Percentiles rank a stretch among this genome's conserved stretches.
Evolutionary conservation across 2,797 vertebrate genomes (phyloP).

Genomic region (Gobionotothen gibberifrons): DNA sequence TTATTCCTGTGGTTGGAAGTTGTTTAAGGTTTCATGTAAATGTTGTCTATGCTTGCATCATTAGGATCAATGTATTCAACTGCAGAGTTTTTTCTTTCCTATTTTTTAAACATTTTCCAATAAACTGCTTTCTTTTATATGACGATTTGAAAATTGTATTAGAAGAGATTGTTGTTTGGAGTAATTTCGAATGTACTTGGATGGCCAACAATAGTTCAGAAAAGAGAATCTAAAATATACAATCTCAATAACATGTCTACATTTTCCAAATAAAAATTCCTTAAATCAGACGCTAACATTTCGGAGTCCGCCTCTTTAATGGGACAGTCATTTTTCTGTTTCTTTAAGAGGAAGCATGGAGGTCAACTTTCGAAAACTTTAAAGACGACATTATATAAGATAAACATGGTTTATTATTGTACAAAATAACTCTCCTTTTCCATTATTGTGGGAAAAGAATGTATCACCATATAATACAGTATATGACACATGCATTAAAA

Average conservation of each 20-base stretch:
- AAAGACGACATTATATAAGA: slow-evolving; percentile 11
- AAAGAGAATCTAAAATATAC: neutral
- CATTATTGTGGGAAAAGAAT: slow-evolving; percentile 11
- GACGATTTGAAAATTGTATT: slow-evolving; percentile 19
- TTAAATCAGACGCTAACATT: slow-evolving; percentile 9
- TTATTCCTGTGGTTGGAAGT: slow-evolving; percentile 30
- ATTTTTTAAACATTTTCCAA: slow-evolving; percentile 60
- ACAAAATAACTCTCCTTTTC: slow-evolving; percentile 6
- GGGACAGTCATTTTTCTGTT: slow-evolving; percentile 10
- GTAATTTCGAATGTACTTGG: slow-evolving; percentile 20
- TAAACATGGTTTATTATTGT: slow-evolving; percentile 18
- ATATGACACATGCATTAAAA: neutral
- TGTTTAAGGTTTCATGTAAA: slow-evolving; percentile 44
- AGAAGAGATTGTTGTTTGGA: slow-evolving; percentile 19
- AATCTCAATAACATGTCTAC: slow-evolving; percentile 30
- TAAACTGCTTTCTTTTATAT: slow-evolving; percentile 68
- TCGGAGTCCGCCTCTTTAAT: slow-evolving; percentile 19
- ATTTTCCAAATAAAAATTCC: neutral
- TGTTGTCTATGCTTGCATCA: slow-evolving; percentile 40
- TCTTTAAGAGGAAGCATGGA: slow-evolving; percentile 2
- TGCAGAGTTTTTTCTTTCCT: slow-evolving; percentile 31
- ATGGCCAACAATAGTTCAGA: slow-evolving; percentile 7
- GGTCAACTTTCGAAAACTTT: slow-evolving; percentile 15
- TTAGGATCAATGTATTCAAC: slow-evolving; percentile 37
- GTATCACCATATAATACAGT: neutral